Conservation (phyloP, 2,888 invertebrate genomes). For the Stenotaenia linearis region DNA sequence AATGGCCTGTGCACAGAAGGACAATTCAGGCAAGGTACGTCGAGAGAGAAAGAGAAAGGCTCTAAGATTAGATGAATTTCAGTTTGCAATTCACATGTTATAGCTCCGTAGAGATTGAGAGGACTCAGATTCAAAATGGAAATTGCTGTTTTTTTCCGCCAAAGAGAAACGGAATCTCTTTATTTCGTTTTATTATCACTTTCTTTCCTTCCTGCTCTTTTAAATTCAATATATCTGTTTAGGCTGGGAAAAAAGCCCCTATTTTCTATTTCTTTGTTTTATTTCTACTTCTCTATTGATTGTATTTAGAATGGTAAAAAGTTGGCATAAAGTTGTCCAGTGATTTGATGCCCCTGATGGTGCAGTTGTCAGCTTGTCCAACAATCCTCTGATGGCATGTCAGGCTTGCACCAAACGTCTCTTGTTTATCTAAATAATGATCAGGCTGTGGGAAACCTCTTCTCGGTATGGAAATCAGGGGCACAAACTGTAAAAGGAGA, state of each 20-base stretch:
- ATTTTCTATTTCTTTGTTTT: neutral
- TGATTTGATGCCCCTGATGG: neutral
- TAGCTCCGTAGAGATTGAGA: neutral
- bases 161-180: neutral
- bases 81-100: neutral
- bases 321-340: neutral
- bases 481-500: neutral
- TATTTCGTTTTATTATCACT: neutral
- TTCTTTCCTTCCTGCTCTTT: neutral
- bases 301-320: neutral
- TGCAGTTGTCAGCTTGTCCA: neutral
- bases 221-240: neutral
- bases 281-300: neutral
- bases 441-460: neutral
- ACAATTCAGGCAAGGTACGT: neutral
- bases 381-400: neutral
- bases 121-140: neutral
- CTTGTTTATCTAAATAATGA: neutral
- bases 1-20: constrained; percentile 27
- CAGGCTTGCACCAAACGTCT: neutral
- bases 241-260: no score
- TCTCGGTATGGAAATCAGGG: neutral
- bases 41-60: no score
- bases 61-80: neutral
- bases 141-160: neutral